phyloP scores from a whole-genome alignment of 2,888 invertebrate genomes.

The Amblyjoppa fuscipennis region DNA sequence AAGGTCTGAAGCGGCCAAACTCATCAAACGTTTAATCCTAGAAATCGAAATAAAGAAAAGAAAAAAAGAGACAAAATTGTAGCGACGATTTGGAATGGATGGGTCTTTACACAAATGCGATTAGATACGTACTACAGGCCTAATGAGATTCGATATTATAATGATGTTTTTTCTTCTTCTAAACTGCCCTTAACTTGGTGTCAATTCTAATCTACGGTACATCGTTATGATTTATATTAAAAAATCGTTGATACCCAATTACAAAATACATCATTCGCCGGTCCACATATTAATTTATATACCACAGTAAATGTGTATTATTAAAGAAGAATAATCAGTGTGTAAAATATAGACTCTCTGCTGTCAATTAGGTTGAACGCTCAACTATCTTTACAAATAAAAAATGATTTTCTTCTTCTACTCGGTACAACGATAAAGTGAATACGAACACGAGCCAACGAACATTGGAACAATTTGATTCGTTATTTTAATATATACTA shows the following conservation, averaged over 20 bases:
- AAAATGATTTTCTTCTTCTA: conserved; percentile 21
- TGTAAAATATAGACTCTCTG: conserved; percentile 58
- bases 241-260: conserved; percentile 69
- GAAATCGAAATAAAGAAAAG: conserved; percentile 34
- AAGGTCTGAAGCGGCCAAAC: conserved; percentile 59
- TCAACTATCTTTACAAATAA: conserved; percentile 25
- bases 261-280: conserved; percentile 74
- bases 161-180: conserved; percentile 43
- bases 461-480: conserved; percentile 1
- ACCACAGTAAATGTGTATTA: conserved; percentile 72
- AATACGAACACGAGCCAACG: background rate
- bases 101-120: conserved; percentile 69
- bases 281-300: conserved; percentile 51
- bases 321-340: conserved; percentile 64
- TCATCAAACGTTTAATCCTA: conserved; percentile 35
- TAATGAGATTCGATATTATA: conserved; percentile 77
- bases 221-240: conserved; percentile 58
- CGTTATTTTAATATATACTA: background rate
- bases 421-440: conserved; percentile 4
- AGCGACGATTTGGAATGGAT: conserved; percentile 74
- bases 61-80: conserved; percentile 32
- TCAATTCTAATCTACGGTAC: conserved; percentile 54
- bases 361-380: conserved; percentile 12
- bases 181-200: conserved; percentile 43
- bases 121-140: conserved; percentile 71